Percentiles rank a stretch among this genome's conserved stretches.
These are phyloP conservation scores for Pantala flavescens DNA, from an alignment of 1,140 invertebrate species.

Conservation along the genomic window DNA sequence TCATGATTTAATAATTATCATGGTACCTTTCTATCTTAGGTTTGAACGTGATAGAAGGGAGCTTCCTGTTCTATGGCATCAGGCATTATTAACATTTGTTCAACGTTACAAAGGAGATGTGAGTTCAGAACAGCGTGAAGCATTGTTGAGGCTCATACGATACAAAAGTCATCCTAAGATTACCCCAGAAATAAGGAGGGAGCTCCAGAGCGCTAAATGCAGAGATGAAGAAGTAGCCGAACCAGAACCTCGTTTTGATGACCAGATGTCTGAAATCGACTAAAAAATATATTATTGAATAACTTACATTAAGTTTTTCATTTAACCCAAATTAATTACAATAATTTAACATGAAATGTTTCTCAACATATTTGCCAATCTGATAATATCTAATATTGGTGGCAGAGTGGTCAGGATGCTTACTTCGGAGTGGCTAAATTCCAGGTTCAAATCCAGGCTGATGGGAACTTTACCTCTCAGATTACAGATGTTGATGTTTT, in stretches of 20 bases:
- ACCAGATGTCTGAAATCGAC: background rate
- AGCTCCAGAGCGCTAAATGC: slow-evolving; percentile 70
- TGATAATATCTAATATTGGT: too few species aligned
- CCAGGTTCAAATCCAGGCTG: too few species aligned
- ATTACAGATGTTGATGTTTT: too few species aligned
- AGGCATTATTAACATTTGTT: slow-evolving; percentile 84
- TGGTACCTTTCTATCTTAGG: too few species aligned
- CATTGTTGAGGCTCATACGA: slow-evolving; percentile 63
- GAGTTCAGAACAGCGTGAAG: slow-evolving; percentile 82
- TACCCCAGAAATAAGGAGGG: slow-evolving; percentile 73
- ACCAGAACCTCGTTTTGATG: background rate
- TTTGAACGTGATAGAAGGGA: slow-evolving; percentile 72
- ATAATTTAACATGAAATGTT: too few species aligned
- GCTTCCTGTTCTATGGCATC: slow-evolving; percentile 95
- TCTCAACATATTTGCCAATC: too few species aligned
- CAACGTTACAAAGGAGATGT: slow-evolving; percentile 94
- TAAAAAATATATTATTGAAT: background rate
- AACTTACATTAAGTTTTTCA: too few species aligned
- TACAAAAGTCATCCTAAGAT: slow-evolving; percentile 72
- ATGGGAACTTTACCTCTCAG: too few species aligned
- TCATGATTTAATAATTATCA: too few species aligned
- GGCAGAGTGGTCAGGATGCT: too few species aligned
- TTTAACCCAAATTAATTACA: too few species aligned
- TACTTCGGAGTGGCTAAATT: too few species aligned
- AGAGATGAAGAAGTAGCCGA: slow-evolving; percentile 54